Base-by-base conservation (phyloP, 2,113 vertebrate species). In the Malurus cyaneus region DNA sequence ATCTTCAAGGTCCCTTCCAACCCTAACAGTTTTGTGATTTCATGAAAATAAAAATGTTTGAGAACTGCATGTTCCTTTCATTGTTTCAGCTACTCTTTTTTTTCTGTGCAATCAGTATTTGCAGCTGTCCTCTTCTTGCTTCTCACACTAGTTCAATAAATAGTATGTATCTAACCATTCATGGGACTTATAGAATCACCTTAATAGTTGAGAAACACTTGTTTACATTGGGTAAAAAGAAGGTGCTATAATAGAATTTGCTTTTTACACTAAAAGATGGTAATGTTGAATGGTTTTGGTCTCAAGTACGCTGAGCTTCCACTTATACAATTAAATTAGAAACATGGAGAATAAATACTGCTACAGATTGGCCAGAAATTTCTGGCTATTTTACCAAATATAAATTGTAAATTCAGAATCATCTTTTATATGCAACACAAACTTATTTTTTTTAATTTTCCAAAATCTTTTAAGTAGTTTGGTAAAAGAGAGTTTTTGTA, bases 401-500 rank as follows among this genome's bases (percentile, higher is more conserved):
- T 15, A 82, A 28, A 5, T 54, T 91, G 69, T 57, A 91, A 69
- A 69, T 81, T 89, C 54, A 93, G 46, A 89, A 84, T 93, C 24
- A 24, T 67, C 49, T 72, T 42, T 72, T 42, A 18, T 77, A 46
- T 77, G 23, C 83, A 83, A 36, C n/a, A 25, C 50, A 46, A 71
- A 74, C 49, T 74, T 56, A 85, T n/a, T 59, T 69, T 60, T 95
- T 47, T 59, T 71, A 72, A 73, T 19, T 34, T 84, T 69, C 66
- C 12, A 1, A 74, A 42, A 54, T 67, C 91, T 89, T 8, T 78
- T 86, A 89, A 49, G 25, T 57, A 81, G 41, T 66, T 92, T 59
- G 73, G 31, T 80, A 93, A 92, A 95, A 93, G 50, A 76, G 80
- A 96, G 82, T 97, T 97, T 72, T 83, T 97, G 61, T 89, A 93